phyloP scores from a whole-genome alignment of 2,113 vertebrate genomes.

The Takifugu bimaculatus region DNA sequence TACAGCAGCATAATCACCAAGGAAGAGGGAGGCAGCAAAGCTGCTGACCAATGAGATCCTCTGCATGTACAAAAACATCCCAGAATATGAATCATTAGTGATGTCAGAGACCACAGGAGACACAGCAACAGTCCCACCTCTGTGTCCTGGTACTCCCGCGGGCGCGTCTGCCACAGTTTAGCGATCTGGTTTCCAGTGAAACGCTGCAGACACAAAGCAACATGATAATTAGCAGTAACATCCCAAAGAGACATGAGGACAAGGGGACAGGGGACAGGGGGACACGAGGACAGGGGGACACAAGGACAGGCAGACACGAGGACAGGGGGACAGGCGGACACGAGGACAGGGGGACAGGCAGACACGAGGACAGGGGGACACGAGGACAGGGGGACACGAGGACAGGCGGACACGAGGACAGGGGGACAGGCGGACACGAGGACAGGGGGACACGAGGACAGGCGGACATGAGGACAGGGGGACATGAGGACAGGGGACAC shows the following conservation, averaged over 20 bases:
- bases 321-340: too few relatives aligned
- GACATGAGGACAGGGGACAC: not conserved
- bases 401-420: too few relatives aligned
- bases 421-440: too few relatives aligned
- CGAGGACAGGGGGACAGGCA: too few relatives aligned
- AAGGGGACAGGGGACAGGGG: too few relatives aligned
- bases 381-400: not conserved
- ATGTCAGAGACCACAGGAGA: not conserved
- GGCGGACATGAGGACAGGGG: not conserved
- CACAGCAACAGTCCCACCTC: slow-evolving; percentile 76
- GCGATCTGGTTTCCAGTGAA: slow-evolving; percentile 97
- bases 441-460: not conserved
- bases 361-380: not conserved
- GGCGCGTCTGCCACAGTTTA: slow-evolving; percentile 80
- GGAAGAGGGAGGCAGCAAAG: slow-evolving; percentile 91
- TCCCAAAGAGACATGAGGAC: not conserved
- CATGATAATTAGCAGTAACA: not conserved
- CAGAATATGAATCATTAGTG: not conserved
- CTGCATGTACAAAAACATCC: slow-evolving; percentile 63
- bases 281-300: too few relatives aligned
- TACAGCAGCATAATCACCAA: slow-evolving; percentile 83
- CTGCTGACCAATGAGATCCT: slow-evolving; percentile 96
- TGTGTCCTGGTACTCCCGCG: slow-evolving; percentile 74
- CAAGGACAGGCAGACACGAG: too few relatives aligned
- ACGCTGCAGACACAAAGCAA: slow-evolving; percentile 71